Conservation (phyloP, 2,888 invertebrate genomes). For the Mythimna pallens region DNA sequence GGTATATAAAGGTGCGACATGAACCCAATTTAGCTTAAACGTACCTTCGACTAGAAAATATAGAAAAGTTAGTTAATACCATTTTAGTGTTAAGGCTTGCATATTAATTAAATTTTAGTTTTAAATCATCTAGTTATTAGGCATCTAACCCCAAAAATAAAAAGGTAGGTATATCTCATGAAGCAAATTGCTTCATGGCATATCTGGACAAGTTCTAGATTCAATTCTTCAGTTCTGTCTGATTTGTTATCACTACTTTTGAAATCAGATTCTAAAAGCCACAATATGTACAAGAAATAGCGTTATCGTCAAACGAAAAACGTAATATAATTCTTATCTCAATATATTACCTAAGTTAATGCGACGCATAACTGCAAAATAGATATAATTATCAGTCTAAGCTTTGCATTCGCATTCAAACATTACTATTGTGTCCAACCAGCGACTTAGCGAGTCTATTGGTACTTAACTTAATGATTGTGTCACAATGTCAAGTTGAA, state of each 20-base stretch:
- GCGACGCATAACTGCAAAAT: conserved; percentile 3
- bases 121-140: no score
- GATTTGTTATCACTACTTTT: no score
- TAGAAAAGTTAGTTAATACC: no score
- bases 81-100: no score
- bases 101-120: no score
- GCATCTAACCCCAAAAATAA: no score
- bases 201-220: not conserved
- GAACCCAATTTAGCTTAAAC: not conserved
- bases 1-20: not conserved
- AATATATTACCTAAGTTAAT: conserved; percentile 6
- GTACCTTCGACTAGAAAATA: not conserved
- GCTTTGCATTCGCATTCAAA: not conserved
- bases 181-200: not conserved
- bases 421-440: conserved; percentile 8
- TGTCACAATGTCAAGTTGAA: conserved; percentile 22
- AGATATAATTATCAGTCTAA: not conserved
- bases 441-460: not conserved
- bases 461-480: conserved; percentile 1
- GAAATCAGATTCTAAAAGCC: no score
- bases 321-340: not conserved
- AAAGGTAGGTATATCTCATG: no score
- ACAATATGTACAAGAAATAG: not conserved
- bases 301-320: not conserved
- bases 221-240: not conserved